Evolutionary conservation across 2,888 invertebrate species (phyloP).

Genomic region (Pomacea canaliculata): DNA sequence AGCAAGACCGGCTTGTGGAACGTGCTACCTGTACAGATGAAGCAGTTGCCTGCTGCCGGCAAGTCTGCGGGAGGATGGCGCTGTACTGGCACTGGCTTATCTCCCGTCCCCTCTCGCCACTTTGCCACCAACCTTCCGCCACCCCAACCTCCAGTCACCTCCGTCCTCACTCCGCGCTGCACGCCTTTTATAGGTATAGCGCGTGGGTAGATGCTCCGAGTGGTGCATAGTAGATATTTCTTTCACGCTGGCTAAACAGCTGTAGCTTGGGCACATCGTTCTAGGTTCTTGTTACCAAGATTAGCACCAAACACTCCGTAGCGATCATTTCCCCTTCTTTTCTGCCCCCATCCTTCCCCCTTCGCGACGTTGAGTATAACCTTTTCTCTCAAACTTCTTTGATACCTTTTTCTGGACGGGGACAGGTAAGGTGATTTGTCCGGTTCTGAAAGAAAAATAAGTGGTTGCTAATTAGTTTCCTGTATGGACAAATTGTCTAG

Average conservation of each 20-base stretch:
- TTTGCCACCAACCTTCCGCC: neutral
- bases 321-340: slow-evolving; percentile 2
- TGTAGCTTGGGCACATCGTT: neutral
- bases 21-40: slow-evolving; percentile 10
- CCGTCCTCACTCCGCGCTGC: neutral
- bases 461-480: too few relatives aligned
- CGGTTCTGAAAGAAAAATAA: neutral
- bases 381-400: slow-evolving; percentile 14
- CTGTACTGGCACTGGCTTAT: neutral
- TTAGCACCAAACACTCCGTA: slow-evolving; percentile 6
- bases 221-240: neutral
- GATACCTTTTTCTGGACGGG: slow-evolving; percentile 20
- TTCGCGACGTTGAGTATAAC: slow-evolving; percentile 2
- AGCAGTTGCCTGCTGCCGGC: neutral
- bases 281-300: slow-evolving; percentile 1
- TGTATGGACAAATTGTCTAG: neutral
- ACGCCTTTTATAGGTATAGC: slow-evolving; percentile 28
- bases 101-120: slow-evolving; percentile 1
- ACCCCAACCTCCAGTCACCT: neutral
- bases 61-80: neutral
- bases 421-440: slow-evolving; percentile 23
- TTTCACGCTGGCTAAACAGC: neutral
- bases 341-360: neutral
- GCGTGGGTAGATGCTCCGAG: slow-evolving; percentile 10
- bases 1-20: too few relatives aligned